These are phyloP conservation scores for Pseudomyrmex sp. DNA, from an alignment of 1,140 invertebrate genomes.

Conservation along the genomic window DNA sequence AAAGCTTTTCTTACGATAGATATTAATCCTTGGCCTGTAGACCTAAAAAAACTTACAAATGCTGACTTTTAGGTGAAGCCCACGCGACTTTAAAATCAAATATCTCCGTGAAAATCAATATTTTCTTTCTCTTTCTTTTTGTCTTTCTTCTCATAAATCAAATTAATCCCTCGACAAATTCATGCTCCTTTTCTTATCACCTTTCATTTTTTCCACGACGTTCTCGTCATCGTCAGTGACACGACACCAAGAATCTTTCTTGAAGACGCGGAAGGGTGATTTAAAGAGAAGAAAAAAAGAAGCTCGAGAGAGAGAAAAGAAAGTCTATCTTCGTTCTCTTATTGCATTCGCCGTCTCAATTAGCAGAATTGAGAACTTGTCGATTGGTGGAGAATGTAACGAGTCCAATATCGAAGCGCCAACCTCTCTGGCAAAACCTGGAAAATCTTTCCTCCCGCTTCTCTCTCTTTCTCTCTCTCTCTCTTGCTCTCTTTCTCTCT, in stretches of 20 bases:
- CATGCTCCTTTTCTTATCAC: constrained; percentile 19
- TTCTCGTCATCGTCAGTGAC: constrained; percentile 14
- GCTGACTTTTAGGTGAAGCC: too few species aligned
- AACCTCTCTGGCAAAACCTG: constrained; percentile 16
- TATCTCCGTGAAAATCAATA: too few species aligned
- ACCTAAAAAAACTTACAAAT: too few species aligned
- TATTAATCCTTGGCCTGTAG: too few species aligned
- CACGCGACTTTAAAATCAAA: too few species aligned
- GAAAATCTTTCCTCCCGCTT: constrained; percentile 18
- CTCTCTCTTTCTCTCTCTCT: not conserved
- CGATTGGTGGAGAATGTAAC: constrained; percentile 50
- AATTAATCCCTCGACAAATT: constrained; percentile 50
- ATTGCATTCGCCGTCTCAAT: constrained; percentile 60
- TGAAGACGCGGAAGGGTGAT: not conserved
- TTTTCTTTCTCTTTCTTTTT: not conserved
- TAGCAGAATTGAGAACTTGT: constrained; percentile 60
- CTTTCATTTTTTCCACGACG: constrained; percentile 10
- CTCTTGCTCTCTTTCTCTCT: not conserved
- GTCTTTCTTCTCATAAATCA: not conserved
- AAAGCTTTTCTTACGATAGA: not conserved
- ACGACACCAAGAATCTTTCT: not conserved
- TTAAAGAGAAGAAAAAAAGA: too few species aligned
- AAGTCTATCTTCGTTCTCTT: constrained; percentile 7
- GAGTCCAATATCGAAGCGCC: constrained; percentile 47
- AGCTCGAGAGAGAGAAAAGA: not conserved